Evolutionary conservation across 2,113 vertebrate genomes (phyloP), one percentile per base, ranked within the genome.

Genomic region (Sylvietta virens): DNA sequence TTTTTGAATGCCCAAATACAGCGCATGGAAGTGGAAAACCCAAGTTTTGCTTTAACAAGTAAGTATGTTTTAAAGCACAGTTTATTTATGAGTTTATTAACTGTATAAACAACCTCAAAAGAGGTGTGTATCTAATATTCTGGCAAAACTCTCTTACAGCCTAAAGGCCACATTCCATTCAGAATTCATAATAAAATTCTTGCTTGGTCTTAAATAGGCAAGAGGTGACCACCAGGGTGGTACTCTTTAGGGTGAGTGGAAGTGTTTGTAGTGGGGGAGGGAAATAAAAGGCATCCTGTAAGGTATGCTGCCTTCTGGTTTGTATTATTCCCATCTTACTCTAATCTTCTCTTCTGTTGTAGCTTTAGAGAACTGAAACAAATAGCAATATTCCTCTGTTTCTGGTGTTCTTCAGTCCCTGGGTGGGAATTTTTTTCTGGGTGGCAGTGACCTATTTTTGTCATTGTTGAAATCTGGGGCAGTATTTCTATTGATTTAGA

Each of bases 41-140:
- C 99, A 83, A 99, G 98, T 98, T 99, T 98, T 81, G 99, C 99
- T 93, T 98, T 99, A 93, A 99, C 99, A 86, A 99, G 99, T 99
- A 98, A 91, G 99, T 92, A 74, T 88, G 26, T 70, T 86, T 86
- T 88, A 66, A 92, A 95, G 47, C 45, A 37, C 81, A 40, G 37
- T 73, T 83, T 82, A 61, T 92, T 85, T 92, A 73, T 39, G 47
- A 37, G 5, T 64, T 86, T 90, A 76, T 76, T 21, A 65, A 65
- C 21, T 80, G 5, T 42, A 17, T 92, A 77, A 91, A 72, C 64
- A 81, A n/a, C 11, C 14, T 10, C 26, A 31, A 48, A 81, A 78
- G 45, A 71, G 9, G 48, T 48, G 27, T 66, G 3, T 74, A 22
- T 73, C 20, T 77, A 39, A 42, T 86, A 72, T 50, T 67, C 54